Conservation (phyloP, 2,797 vertebrate species). For the Anabacerthia variegaticeps region DNA sequence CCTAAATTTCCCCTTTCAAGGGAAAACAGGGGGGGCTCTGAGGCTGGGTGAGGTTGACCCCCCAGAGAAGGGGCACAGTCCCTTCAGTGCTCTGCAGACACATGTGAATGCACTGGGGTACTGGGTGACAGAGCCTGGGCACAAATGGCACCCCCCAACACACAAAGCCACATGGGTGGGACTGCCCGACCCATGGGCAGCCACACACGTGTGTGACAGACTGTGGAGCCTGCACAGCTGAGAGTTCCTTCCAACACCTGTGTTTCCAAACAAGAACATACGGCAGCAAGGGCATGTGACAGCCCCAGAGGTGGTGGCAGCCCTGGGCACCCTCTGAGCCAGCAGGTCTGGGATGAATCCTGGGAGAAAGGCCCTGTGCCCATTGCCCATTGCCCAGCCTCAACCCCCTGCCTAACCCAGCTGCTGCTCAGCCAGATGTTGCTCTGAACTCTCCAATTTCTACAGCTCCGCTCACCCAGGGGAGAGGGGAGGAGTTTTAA, state of each 20-base stretch:
- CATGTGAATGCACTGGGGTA: accelerated
- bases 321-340: neutral
- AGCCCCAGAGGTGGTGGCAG: accelerated
- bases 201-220: accelerated
- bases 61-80: neutral
- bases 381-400: neutral
- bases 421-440: neutral
- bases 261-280: accelerated
- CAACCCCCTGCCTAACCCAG: neutral
- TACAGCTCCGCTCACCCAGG: neutral
- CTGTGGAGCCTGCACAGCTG: accelerated
- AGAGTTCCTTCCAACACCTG: neutral
- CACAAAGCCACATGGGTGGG: accelerated
- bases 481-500: neutral
- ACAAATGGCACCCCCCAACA: accelerated
- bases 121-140: accelerated
- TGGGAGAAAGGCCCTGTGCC: accelerated
- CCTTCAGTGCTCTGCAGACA: neutral
- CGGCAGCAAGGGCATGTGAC: accelerated
- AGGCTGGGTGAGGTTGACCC: neutral
- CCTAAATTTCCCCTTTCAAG: neutral
- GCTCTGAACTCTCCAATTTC: neutral
- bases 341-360: neutral
- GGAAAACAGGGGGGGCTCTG: too few relatives aligned
- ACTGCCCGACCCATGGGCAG: accelerated